Base-by-base conservation (phyloP, 2,113 vertebrate species). In the Zosterops pallidus region DNA sequence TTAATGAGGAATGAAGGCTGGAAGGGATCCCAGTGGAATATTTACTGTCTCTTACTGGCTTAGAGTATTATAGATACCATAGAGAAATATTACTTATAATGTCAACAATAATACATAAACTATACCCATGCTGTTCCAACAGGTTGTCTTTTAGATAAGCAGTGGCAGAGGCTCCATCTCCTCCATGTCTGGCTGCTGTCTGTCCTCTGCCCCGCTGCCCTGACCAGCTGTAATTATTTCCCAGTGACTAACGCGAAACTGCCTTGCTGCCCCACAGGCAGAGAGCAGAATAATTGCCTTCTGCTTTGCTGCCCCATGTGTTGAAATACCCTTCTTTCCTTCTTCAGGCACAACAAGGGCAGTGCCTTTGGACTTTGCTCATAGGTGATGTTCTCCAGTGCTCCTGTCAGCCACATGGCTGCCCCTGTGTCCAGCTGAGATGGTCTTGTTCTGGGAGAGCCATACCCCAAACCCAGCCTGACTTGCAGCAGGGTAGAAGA, bases 121-220 rank as follows among this genome's bases (percentile, higher is more conserved):
- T 14, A 3, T 5, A 41, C 18, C 21, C 20, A 15, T 56, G 35
- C 39, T 75, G 33, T 86, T 95, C 39, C 67, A 72, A 57, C n/a
- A 60, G 42, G 24, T 47, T 49, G 35, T 55, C 55, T 74, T 77
- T 35, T 41, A 89, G 64, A 15, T 46, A 47, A 2, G 7, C 25
- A 33, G 20, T 29, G 63, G 50, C 1, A 26, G 28, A 88, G 57
- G 28, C 24, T 76, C 57, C 44, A 25, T 53, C 0, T 0, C 37
- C 53, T 90, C 65, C 49, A 6, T 26, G 3, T 13, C 64, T 91
- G 42, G 17, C 56, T 87, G 37, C 33, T 16, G 3, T 28, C 52
- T 87, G 52, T 85, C 59, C 68, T 52, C 55, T 53, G 64, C 72
- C 77, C 79, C 0, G 0, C 52, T 89, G 64, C 65, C 69, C 83